A percentile compares a stretch with the other conserved stretches of the same genome.
Conservation (phyloP, 2,797 vertebrate species). For the Amblyraja radiata region DNA sequence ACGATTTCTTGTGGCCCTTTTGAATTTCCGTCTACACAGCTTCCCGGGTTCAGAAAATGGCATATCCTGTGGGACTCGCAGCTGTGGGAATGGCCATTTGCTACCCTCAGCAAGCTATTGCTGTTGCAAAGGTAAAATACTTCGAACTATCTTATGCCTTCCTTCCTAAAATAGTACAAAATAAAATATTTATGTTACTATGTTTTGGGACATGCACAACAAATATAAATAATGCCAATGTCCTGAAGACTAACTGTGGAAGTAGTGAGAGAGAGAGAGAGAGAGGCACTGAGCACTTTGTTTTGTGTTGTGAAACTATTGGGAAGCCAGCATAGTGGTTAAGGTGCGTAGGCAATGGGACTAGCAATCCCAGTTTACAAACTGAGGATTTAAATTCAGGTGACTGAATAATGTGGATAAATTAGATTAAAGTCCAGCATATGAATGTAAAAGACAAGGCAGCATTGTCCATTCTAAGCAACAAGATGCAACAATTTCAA, state of each 20-base stretch:
- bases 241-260: neutral
- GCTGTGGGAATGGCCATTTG: constrained; percentile 68
- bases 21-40: constrained; percentile 51
- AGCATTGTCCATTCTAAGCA: no score
- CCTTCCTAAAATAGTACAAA: neutral
- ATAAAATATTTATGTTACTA: neutral
- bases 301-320: no score
- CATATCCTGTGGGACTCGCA: constrained; percentile 67
- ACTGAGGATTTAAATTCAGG: no score
- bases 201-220: neutral
- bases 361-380: no score
- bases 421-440: no score
- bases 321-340: no score
- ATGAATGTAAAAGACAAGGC: no score
- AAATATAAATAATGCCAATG: neutral
- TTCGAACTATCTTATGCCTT: neutral
- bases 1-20: neutral
- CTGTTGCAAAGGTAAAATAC: constrained; percentile 72
- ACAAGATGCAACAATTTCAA: no score
- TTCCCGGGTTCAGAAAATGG: constrained; percentile 70
- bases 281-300: neutral
- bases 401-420: no score
- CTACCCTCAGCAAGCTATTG: constrained; percentile 75
- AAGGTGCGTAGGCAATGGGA: no score
- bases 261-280: neutral